Base-by-base conservation (phyloP, 2,113 vertebrate genomes). In the Chaetorhynchus papuensis region DNA sequence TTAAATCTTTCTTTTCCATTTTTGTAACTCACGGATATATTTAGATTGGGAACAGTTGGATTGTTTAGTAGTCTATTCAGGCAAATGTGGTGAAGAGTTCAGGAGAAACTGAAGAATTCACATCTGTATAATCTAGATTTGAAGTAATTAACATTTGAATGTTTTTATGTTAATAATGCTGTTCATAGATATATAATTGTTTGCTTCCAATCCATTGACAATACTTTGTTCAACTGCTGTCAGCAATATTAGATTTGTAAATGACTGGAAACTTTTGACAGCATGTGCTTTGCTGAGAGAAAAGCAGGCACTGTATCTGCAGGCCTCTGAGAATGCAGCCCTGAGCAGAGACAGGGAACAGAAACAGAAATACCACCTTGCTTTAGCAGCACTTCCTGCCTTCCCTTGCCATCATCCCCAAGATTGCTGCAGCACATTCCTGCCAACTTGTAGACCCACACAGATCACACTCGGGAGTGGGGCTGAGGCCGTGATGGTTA, bases 111-210 rank as follows among this genome's bases (percentile, higher is more conserved):
- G 75, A 84, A 91, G 91, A 92, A 61, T 80, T 77, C 63, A 69
- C 86, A 93, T 88, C 82, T 79, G 81, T 90, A 90, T 93, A n/a
- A 66, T 93, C 77, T 89, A 81, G 87, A 91, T 87, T 69, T 77
- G 79, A 57, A 94, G 41, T 64, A 79, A 95, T 96, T 94, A 92
- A 69, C 83, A 92, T 89, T 64, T 95, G 81, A 96, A 92, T 95
- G 77, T 92, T 91, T 89, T 68, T 95, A 27, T 72, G 82, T 91
- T 93, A 94, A 89, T 87, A 76, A 76, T 3, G 6, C 31, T 31
- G 37, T 77, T 93, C 66, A 39, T 16, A 70, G 63, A 82, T 82
- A 69, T 20, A 81, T 60, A 52, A 83, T 68, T 18, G 30, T 78
- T 92, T 56, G 76, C 53, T 61, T 90, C 60, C 87, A 85, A 39